phyloP scores from a whole-genome alignment of 1,140 invertebrate genomes.

The Drosophila neocordata region DNA sequence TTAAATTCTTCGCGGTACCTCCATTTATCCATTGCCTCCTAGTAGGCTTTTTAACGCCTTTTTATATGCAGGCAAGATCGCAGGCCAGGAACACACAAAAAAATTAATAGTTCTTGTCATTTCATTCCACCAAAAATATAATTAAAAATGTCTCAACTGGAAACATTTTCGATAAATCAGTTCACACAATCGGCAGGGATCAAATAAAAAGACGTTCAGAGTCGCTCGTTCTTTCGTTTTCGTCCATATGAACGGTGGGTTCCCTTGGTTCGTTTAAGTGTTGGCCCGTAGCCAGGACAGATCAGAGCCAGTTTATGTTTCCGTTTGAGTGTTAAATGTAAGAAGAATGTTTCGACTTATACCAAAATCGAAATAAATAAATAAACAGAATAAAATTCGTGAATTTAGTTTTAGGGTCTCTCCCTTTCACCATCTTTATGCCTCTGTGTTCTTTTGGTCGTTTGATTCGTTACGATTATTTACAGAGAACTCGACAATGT shows the following conservation, averaged over 20 bases:
- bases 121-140: slow-evolving; percentile 56
- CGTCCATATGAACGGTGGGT: neutral
- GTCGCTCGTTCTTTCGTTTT: neutral
- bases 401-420: slow-evolving; percentile 23
- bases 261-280: neutral
- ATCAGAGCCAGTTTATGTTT: slow-evolving; percentile 2
- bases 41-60: slow-evolving; percentile 57
- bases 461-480: slow-evolving; percentile 75
- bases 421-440: slow-evolving; percentile 21
- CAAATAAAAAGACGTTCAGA: slow-evolving; percentile 17
- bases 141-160: slow-evolving; percentile 62
- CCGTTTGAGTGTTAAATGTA: no score
- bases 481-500: slow-evolving; percentile 69
- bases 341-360: slow-evolving; percentile 61
- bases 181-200: slow-evolving; percentile 51
- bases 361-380: slow-evolving; percentile 17
- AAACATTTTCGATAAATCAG: slow-evolving; percentile 57
- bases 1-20: no score
- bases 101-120: slow-evolving; percentile 66
- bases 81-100: no score
- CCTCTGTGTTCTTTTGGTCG: slow-evolving; percentile 48
- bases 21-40: neutral
- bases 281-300: slow-evolving; percentile 44
- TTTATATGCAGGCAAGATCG: no score
- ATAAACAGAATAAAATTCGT: slow-evolving; percentile 39